Evolutionary conservation across 2,888 invertebrate genomes (phyloP), one percentile per base, ranked within the genome.

Genomic region (Phymatocera aterrima): DNA sequence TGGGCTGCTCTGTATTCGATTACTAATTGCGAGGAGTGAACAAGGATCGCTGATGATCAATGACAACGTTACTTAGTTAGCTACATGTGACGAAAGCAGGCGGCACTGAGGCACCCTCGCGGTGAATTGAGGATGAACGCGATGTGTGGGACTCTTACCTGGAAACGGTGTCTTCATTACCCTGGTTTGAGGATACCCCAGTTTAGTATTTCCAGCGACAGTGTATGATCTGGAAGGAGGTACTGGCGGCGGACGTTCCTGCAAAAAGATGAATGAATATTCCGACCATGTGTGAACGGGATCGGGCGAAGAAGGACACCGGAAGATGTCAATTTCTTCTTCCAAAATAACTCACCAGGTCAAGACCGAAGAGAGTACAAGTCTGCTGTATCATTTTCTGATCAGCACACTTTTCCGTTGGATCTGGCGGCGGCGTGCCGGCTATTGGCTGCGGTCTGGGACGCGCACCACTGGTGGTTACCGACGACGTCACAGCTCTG

Each of bases 201-300:
- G 92, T 92, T 97, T 97, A 79, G 96, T 96, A 90, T 97, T 97
- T 85, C 97, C 97, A 37, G 95, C 93, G 79, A 98, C 96, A 5
- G 97, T 97, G 91, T 98, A 98, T 1, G 96, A 94, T 84, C 98
- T 94, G 86, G 97, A 95, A 43, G 97, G 96, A 68, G 98, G 98
- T 82, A 98, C 95, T 40, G 98, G 97, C 46, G 98, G 98, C 46
- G 98, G 97, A 81, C 96, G 93, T 91, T 97, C 97, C 96, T 96
- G 90, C 57, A 83, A 86, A 81, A 83, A 82, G 80, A 77, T 6
- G 82, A 82, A 46, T 72, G 24, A 46, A 24, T 60, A 65, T 48
- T 64, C 48, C 61, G 31, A 75, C 24, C 6, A n/a, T n/a, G n/a
- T n/a, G n/a, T n/a, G n/a, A n/a, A n/a, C n/a, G n/a, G n/a, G n/a